Percentiles rank a stretch among this genome's conserved stretches.
Evolutionary conservation across 23 tunicate genomes (phyloP).

Genomic region (Phallusia fumigata): DNA sequence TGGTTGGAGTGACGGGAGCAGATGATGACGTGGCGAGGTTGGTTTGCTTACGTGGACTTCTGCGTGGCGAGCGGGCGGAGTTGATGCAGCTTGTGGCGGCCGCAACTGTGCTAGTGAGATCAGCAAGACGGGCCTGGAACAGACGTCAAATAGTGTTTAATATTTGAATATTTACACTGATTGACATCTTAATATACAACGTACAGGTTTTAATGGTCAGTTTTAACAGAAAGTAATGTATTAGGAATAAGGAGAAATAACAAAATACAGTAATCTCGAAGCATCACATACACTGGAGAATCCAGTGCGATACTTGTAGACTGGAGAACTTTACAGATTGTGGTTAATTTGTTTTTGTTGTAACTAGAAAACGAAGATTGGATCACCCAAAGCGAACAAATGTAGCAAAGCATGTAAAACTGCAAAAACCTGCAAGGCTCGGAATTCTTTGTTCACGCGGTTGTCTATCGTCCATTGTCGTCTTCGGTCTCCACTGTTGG

Average conservation of each 20-base stretch:
- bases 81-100: conserved; percentile 57
- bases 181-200: neutral
- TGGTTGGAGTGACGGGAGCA: conserved; percentile 8
- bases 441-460: neutral
- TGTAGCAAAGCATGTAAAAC: neutral
- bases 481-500: conserved; percentile 43
- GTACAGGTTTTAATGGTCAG: no score
- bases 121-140: conserved; percentile 40
- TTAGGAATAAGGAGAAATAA: no score
- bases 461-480: conserved; percentile 24
- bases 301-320: no score
- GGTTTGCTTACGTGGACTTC: neutral
- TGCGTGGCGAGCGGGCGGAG: conserved; percentile 54
- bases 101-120: conserved; percentile 74
- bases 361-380: no score
- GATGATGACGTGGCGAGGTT: conserved; percentile 18
- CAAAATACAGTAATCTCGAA: no score
- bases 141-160: neutral
- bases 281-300: no score
- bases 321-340: no score
- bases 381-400: no score
- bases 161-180: neutral
- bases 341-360: no score
- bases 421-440: conserved; percentile 18
- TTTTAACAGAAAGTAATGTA: no score